Evolutionary conservation across 2,113 vertebrate species (phyloP).

Genomic region (Ammodytes marinus): DNA sequence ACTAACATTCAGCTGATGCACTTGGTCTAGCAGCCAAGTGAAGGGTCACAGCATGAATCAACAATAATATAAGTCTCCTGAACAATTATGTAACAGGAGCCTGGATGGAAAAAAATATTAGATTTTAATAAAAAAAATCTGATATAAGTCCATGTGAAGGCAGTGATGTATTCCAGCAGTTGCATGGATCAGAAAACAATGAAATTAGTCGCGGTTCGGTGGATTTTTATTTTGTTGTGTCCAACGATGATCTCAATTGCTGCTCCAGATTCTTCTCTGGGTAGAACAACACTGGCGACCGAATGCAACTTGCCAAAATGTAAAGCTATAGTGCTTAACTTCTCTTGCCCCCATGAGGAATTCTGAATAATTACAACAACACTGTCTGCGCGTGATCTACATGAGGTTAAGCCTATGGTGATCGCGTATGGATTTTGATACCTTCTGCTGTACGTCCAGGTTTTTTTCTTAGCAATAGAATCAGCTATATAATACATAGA

Average conservation of each 20-base stretch:
- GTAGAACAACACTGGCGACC: not conserved
- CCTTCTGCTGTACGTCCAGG: no score
- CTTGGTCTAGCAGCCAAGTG: not conserved
- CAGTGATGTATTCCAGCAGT: not conserved
- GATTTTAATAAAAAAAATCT: not conserved
- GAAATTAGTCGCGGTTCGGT: slow-evolving; percentile 13
- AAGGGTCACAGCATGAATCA: not conserved
- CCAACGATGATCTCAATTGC: slow-evolving; percentile 23
- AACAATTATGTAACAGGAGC: not conserved
- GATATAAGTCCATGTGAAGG: not conserved
- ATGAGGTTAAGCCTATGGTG: no score
- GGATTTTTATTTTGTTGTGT: slow-evolving; percentile 21
- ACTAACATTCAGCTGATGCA: no score
- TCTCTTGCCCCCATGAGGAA: no score
- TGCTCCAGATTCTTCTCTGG: not conserved
- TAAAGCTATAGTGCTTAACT: no score
- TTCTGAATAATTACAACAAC: no score
- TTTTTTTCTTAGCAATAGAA: no score
- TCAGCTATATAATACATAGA: no score
- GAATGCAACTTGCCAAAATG: not conserved
- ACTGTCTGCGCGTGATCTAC: no score
- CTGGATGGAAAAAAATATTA: not conserved
- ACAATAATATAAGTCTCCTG: not conserved
- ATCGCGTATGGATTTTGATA: no score
- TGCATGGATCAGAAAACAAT: not conserved